Conservation (phyloP, 2,797 vertebrate genomes). For the Gorsachius magnificus region DNA sequence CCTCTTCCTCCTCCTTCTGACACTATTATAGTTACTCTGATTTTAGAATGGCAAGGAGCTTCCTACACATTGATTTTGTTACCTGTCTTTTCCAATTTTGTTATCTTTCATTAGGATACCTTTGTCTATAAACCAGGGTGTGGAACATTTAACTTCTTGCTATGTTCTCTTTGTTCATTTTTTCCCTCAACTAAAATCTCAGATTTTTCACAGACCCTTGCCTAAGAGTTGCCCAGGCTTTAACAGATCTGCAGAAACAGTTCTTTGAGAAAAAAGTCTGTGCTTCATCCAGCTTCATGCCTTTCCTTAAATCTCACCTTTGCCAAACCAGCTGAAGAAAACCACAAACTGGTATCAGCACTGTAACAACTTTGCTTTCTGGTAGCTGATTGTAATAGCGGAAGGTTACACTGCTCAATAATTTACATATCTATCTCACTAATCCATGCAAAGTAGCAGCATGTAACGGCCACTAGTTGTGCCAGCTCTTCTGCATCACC, state of each 20-base stretch:
- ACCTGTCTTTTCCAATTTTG: neutral
- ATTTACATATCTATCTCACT: neutral
- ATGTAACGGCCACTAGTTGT: neutral
- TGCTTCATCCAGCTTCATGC: neutral
- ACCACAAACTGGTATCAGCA: neutral
- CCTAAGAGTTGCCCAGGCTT: neutral
- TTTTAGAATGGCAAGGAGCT: neutral
- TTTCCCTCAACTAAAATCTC: neutral
- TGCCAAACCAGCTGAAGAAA: neutral
- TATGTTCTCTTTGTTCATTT: neutral
- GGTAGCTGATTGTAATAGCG: neutral
- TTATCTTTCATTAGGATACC: neutral
- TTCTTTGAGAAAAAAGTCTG: neutral
- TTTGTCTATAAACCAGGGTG: neutral
- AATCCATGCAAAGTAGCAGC: neutral
- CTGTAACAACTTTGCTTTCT: neutral
- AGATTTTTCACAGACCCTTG: neutral
- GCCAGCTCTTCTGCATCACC: neutral
- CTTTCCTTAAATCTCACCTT: neutral
- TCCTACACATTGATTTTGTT: rapidly evolving
- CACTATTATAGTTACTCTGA: neutral
- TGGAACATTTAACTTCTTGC: neutral
- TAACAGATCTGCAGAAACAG: neutral
- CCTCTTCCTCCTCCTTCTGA: neutral
- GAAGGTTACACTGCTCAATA: neutral